These are phyloP conservation scores for Ferrisia virgata DNA, from an alignment of 2,888 invertebrate genomes.

Conservation along the genomic window DNA sequence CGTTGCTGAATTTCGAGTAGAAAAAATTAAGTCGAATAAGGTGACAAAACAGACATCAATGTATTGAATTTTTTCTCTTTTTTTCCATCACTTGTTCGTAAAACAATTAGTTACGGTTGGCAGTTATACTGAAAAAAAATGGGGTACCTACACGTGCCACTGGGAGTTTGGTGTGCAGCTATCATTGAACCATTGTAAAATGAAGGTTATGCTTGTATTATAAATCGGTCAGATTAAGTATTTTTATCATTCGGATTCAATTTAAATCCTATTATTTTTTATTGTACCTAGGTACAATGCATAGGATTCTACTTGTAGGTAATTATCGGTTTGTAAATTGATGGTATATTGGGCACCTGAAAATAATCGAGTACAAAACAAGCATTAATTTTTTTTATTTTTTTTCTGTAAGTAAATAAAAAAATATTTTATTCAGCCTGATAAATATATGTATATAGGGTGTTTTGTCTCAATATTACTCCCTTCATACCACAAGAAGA, in stretches of 20 bases:
- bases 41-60: neutral
- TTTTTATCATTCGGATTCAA: neutral
- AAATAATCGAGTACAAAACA: neutral
- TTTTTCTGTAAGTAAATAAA: too few species aligned
- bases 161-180: neutral
- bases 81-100: neutral
- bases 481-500: too few species aligned
- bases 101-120: neutral
- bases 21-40: neutral
- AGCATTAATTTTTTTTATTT: too few species aligned
- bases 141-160: neutral
- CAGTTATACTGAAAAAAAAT: neutral
- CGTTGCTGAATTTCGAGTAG: neutral
- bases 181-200: neutral
- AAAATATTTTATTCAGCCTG: too few species aligned
- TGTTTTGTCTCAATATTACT: too few species aligned
- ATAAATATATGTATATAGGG: too few species aligned
- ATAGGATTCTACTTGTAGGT: neutral
- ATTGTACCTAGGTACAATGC: neutral
- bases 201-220: neutral
- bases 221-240: constrained; percentile 1
- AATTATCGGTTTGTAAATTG: neutral
- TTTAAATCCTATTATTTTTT: neutral
- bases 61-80: neutral
- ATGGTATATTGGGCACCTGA: neutral